Conservation (phyloP, 53 echinoderm and acorn worm species). For the Antedon mediterranea region DNA sequence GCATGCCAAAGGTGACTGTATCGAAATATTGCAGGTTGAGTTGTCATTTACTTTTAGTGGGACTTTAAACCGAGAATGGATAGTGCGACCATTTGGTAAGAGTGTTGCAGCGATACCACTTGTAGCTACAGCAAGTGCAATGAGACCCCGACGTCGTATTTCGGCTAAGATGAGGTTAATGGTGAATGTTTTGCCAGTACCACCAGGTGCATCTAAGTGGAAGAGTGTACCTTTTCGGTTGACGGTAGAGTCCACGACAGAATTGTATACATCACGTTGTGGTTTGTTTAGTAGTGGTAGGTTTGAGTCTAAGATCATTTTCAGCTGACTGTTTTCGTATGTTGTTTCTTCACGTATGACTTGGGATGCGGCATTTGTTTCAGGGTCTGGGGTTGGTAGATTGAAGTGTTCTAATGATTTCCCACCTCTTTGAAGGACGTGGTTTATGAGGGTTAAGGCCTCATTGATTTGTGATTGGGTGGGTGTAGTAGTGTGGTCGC, state of each 20-base stretch:
- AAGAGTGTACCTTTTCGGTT: conserved; percentile 14
- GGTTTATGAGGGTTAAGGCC: too few species aligned
- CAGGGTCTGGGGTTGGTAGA: too few species aligned
- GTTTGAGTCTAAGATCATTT: too few species aligned
- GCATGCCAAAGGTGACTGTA: not conserved
- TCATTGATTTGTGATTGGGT: too few species aligned
- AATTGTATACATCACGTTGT: conserved; percentile 20
- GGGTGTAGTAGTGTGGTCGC: too few species aligned
- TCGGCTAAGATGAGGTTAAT: conserved; percentile 4
- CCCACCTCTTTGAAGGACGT: too few species aligned
- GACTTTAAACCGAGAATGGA: conserved; percentile 14
- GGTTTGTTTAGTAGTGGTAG: not conserved
- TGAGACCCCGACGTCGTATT: not conserved
- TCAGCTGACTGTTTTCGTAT: too few species aligned
- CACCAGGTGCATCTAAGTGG: conserved; percentile 20
- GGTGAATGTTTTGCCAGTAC: conserved; percentile 25
- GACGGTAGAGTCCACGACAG: not conserved
- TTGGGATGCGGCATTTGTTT: too few species aligned
- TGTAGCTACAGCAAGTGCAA: conserved; percentile 22
- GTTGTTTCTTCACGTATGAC: too few species aligned
- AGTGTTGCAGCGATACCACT: conserved; percentile 17
- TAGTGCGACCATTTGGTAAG: conserved; percentile 1
- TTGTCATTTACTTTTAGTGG: not conserved
- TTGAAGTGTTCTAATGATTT: too few species aligned
- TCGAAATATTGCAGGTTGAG: not conserved